These are phyloP conservation scores for Drosophila littoralis DNA, from an alignment of 1,140 invertebrate species.

Conservation along the genomic window DNA sequence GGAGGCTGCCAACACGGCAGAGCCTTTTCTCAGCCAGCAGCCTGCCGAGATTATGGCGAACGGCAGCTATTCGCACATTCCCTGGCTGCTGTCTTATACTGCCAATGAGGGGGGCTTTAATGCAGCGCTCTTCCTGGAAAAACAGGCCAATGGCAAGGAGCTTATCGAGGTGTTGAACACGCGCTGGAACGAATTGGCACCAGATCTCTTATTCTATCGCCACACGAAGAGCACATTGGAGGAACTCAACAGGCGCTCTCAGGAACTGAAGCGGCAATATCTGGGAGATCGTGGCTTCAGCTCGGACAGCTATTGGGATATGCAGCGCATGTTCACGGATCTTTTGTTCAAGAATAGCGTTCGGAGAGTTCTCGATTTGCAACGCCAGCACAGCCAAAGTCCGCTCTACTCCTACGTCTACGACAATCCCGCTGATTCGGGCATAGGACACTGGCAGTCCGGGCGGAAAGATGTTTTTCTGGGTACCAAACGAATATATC, in stretches of 20 bases:
- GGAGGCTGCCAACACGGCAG: constrained; percentile 66
- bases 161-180: constrained; percentile 28
- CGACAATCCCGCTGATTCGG: constrained; percentile 50
- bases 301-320: constrained; percentile 38
- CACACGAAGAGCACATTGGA: constrained; percentile 15
- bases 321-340: constrained; percentile 58
- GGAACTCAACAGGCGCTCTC: constrained; percentile 31
- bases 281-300: constrained; percentile 39
- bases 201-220: constrained; percentile 47
- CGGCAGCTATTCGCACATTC: constrained; percentile 85
- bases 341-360: constrained; percentile 42
- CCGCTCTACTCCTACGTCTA: constrained; percentile 53
- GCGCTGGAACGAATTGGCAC: constrained; percentile 43
- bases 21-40: constrained; percentile 85
- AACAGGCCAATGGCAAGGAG: constrained; percentile 14
- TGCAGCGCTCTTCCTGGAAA: constrained; percentile 70
- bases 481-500: constrained; percentile 13
- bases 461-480: constrained; percentile 29
- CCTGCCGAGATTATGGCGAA: constrained; percentile 85
- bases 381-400: constrained; percentile 13
- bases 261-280: constrained; percentile 29
- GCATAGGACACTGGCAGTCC: constrained; percentile 24
- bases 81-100: constrained; percentile 85
- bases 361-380: constrained; percentile 31
- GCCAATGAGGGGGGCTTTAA: constrained; percentile 85